Evolutionary conservation across 1,140 invertebrate species (phyloP).

Genomic region (Teleopsis dalmanni): DNA sequence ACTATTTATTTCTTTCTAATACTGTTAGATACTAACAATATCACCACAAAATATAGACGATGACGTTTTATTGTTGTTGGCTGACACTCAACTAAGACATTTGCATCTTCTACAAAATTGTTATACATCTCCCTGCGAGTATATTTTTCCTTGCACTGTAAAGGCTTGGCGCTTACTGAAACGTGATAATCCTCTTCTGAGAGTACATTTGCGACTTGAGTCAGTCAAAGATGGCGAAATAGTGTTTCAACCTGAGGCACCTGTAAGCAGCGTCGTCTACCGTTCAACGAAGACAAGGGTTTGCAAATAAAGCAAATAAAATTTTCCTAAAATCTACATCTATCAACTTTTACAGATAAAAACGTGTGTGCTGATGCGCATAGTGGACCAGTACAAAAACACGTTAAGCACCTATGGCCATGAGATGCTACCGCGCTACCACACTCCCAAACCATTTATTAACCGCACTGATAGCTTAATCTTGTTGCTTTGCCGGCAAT

Average conservation of each 20-base stretch:
- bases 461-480: slow-evolving; percentile 58
- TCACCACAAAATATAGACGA: slow-evolving; percentile 76
- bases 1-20: slow-evolving; percentile 21
- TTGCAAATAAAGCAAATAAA: slow-evolving; percentile 3
- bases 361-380: slow-evolving; percentile 45
- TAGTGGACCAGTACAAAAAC: slow-evolving; percentile 53
- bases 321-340: too few species aligned
- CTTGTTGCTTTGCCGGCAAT: slow-evolving; percentile 54
- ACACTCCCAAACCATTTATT: slow-evolving; percentile 54
- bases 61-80: slow-evolving; percentile 62
- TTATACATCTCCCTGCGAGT: slow-evolving; percentile 52
- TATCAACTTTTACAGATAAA: slow-evolving; percentile 45
- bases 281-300: slow-evolving; percentile 58
- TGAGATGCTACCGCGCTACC: slow-evolving; percentile 54
- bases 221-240: slow-evolving; percentile 47
- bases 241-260: slow-evolving; percentile 53
- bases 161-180: slow-evolving; percentile 50
- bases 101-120: slow-evolving; percentile 72
- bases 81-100: slow-evolving; percentile 59
- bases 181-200: slow-evolving; percentile 49
- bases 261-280: slow-evolving; percentile 60
- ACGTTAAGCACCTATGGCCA: slow-evolving; percentile 55
- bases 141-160: slow-evolving; percentile 44
- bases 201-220: slow-evolving; percentile 54
- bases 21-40: slow-evolving; percentile 55